Evolutionary conservation across 2,888 invertebrate genomes (phyloP).

Genomic region (Orgyia antiqua): DNA sequence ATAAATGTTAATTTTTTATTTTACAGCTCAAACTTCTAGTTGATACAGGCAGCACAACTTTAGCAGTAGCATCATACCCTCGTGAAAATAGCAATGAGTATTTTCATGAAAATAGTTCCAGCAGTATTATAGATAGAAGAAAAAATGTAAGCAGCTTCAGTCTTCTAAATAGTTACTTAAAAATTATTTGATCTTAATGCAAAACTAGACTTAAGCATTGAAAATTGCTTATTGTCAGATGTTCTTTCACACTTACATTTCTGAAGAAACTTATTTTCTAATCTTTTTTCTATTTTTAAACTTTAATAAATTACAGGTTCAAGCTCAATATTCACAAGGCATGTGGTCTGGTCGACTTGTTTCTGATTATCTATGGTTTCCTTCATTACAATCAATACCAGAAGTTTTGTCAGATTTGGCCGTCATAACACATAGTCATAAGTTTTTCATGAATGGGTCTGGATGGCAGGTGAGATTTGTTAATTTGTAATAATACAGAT

Average conservation of each 20-base stretch:
- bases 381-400: conserved; percentile 52
- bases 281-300: too few species aligned
- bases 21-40: conserved; percentile 78
- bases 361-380: conserved; percentile 67
- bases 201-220: too few species aligned
- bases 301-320: too few species aligned
- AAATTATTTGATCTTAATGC: too few species aligned
- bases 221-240: too few species aligned
- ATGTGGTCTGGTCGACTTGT: conserved; percentile 76
- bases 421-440: conserved; percentile 72
- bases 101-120: conserved; percentile 56
- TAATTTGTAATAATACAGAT: too few species aligned
- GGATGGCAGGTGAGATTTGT: conserved; percentile 80
- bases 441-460: conserved; percentile 79
- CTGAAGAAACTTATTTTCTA: too few species aligned
- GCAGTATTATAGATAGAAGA: conserved; percentile 49
- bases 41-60: conserved; percentile 82
- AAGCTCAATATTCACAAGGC: conserved; percentile 77
- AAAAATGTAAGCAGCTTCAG: conserved; percentile 45
- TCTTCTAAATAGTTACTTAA: not conserved
- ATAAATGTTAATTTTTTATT: not conserved
- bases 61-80: conserved; percentile 78
- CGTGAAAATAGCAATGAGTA: conserved; percentile 58
- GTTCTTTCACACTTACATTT: too few species aligned
- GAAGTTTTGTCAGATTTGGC: conserved; percentile 74